These are phyloP conservation scores for Phyllotreta striolata DNA, from an alignment of 2,888 invertebrate species.

Conservation along the genomic window DNA sequence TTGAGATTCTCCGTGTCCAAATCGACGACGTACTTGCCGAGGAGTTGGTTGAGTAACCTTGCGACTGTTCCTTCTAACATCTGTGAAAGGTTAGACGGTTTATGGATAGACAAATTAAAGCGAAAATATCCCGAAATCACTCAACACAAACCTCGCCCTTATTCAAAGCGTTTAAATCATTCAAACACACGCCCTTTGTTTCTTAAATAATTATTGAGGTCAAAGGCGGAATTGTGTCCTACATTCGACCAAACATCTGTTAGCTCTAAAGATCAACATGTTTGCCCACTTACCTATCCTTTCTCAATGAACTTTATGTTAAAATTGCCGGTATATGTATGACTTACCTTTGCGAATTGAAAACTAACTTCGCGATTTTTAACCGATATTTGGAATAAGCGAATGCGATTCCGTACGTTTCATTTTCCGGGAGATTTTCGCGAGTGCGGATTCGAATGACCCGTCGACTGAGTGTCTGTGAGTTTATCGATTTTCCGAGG, in stretches of 20 bases:
- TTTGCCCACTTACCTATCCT: background rate
- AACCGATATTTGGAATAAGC: background rate
- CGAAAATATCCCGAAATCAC: background rate
- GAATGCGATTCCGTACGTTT: background rate
- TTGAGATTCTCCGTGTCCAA: slow-evolving; percentile 84
- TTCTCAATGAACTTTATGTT: background rate
- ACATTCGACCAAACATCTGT: background rate
- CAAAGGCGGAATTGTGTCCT: background rate
- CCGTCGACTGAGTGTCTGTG: background rate
- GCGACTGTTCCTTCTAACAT: slow-evolving; percentile 86
- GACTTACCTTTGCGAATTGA: slow-evolving; percentile 4
- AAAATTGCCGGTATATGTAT: background rate
- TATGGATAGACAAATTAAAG: background rate
- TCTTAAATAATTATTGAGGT: background rate
- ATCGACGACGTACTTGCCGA: slow-evolving; percentile 84
- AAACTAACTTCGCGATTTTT: background rate
- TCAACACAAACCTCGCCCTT: background rate
- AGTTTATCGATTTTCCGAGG: slow-evolving; percentile 25
- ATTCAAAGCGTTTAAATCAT: background rate
- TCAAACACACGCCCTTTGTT: background rate
- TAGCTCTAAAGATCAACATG: background rate
- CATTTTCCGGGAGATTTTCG: slow-evolving; percentile 14
- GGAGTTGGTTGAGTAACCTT: slow-evolving; percentile 78
- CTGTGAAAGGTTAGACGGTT: slow-evolving; percentile 30
- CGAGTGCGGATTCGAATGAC: slow-evolving; percentile 14